These are phyloP conservation scores for Stenodera caucasica DNA, from an alignment of 2,888 invertebrate genomes.

Conservation along the genomic window DNA sequence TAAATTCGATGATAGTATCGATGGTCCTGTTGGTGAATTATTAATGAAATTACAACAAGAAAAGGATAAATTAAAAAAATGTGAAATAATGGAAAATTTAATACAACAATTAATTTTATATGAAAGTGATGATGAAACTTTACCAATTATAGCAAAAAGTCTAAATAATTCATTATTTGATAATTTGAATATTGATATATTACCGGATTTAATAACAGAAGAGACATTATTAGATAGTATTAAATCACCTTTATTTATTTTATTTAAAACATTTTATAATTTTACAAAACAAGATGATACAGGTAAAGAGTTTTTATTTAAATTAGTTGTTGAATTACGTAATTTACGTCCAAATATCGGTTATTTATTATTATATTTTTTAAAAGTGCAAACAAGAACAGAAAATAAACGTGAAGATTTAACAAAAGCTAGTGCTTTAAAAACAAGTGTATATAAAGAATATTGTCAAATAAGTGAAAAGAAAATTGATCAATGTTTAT, in stretches of 20 bases:
- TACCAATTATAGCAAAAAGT: constrained; percentile 61
- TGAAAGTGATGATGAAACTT: constrained; percentile 20
- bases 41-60: constrained; percentile 63
- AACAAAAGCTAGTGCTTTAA: constrained; percentile 64
- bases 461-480: constrained; percentile 78
- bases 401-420: constrained; percentile 59
- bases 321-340: constrained; percentile 80
- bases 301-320: constrained; percentile 72
- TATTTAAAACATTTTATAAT: constrained; percentile 81
- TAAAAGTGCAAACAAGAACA: constrained; percentile 73
- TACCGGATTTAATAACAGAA: constrained; percentile 62
- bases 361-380: constrained; percentile 84
- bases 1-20: constrained; percentile 54
- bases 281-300: constrained; percentile 70
- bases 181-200: constrained; percentile 54
- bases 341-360: constrained; percentile 74
- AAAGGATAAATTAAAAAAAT: constrained; percentile 61
- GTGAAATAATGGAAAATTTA: constrained; percentile 60
- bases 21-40: constrained; percentile 61
- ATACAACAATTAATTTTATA: constrained; percentile 26
- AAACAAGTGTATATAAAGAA: constrained; percentile 84
- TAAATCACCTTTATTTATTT: constrained; percentile 77
- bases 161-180: constrained; percentile 62
- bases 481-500: constrained; percentile 72
- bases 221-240: constrained; percentile 75